Conservation (phyloP, 2,888 invertebrate species). For the Ichneumon xanthorius region DNA sequence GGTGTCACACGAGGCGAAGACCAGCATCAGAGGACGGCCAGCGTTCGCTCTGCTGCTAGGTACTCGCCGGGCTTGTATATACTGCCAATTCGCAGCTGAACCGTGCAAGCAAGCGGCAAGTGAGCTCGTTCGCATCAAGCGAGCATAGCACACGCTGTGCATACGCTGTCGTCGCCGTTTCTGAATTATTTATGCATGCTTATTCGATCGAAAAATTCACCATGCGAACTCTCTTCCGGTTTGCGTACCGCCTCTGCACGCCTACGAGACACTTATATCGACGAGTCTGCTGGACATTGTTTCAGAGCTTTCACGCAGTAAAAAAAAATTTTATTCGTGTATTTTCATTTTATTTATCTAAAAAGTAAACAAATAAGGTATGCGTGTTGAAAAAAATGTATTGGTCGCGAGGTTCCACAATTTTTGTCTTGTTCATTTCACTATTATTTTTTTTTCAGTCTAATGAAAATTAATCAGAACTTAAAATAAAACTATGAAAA, state of each 20-base stretch:
- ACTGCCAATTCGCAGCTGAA: conserved; percentile 66
- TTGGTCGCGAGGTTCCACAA: no score
- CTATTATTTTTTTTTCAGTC: neutral
- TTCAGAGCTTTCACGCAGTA: no score
- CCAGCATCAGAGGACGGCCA: conserved; percentile 27
- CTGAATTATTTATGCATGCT: conserved; percentile 61
- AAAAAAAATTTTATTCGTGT: no score
- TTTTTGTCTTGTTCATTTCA: no score
- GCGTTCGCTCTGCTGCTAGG: conserved; percentile 55
- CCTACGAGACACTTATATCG: neutral
- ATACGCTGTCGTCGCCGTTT: conserved; percentile 27
- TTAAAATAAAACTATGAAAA: no score
- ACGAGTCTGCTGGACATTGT: conserved; percentile 16
- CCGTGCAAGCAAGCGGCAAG: conserved; percentile 57
- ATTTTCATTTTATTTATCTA: no score
- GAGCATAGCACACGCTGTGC: neutral
- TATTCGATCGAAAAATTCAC: conserved; percentile 45
- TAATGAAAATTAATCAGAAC: no score
- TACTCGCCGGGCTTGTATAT: conserved; percentile 53
- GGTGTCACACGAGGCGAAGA: conserved; percentile 59
- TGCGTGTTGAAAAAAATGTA: no score
- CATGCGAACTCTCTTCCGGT: conserved; percentile 32
- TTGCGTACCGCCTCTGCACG: neutral
- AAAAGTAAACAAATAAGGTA: no score
- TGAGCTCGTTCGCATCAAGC: conserved; percentile 39